Conservation (phyloP, 2,888 invertebrate genomes). For the Ctena decussata region DNA sequence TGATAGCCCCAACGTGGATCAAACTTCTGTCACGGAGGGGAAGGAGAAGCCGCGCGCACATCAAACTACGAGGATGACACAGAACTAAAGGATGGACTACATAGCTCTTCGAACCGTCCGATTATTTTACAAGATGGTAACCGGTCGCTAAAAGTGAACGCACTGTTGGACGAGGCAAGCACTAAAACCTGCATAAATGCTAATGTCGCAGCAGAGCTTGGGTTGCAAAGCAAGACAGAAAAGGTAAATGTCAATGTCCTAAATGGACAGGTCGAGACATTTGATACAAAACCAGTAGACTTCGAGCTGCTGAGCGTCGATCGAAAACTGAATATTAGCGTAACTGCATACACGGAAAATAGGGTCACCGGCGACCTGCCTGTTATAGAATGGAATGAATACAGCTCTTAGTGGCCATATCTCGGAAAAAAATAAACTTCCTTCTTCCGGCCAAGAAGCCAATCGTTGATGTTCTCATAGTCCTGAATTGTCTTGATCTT, state of each 20-base stretch:
- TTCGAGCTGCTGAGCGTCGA: conserved; percentile 16
- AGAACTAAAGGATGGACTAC: not conserved
- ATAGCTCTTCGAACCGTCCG: conserved; percentile 46
- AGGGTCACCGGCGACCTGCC: conserved; percentile 34
- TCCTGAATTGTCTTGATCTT: conserved; percentile 41
- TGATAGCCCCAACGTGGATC: not conserved
- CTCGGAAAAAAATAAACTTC: conserved; percentile 24
- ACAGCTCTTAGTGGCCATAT: conserved; percentile 25
- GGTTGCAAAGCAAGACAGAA: conserved; percentile 29
- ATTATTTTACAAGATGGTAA: conserved; percentile 28
- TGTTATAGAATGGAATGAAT: conserved; percentile 35
- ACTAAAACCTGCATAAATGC: conserved; percentile 58
- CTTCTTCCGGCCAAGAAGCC: not conserved
- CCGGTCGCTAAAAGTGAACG: conserved; percentile 40
- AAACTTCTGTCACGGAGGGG: not conserved
- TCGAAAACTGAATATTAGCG: not conserved
- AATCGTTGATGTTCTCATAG: conserved; percentile 40
- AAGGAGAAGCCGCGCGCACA: not conserved
- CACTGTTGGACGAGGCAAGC: conserved; percentile 62
- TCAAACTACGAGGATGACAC: not conserved
- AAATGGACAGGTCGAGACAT: conserved; percentile 40
- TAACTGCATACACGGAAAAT: conserved; percentile 31
- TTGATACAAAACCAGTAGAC: conserved; percentile 26
- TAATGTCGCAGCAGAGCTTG: conserved; percentile 49
- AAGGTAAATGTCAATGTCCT: conserved; percentile 36